A percentile compares a stretch with the other conserved stretches of the same genome.
Evolutionary conservation across 2,797 vertebrate species (phyloP).

Genomic region (Xenops minutus): DNA sequence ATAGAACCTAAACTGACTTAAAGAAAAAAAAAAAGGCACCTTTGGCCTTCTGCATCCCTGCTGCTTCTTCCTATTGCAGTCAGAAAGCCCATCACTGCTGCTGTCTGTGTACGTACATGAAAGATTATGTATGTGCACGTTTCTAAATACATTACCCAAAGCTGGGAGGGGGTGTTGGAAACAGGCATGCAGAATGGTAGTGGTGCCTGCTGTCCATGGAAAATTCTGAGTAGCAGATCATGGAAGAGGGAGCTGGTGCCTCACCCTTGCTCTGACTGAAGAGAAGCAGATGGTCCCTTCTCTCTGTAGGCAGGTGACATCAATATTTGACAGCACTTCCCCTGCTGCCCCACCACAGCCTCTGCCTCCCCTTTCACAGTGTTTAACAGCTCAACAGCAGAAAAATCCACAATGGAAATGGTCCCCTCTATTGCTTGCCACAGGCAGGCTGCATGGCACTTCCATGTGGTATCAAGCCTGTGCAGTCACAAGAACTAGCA

Average conservation of each 20-base stretch:
- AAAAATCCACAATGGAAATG: not conserved
- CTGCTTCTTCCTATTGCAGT: not conserved
- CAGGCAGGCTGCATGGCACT: not conserved
- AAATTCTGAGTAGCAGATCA: not conserved
- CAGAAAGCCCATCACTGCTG: not conserved
- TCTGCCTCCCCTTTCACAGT: not conserved
- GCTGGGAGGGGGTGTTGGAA: not conserved
- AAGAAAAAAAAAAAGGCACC: not conserved
- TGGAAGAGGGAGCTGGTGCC: not conserved
- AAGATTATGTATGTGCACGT: rapidly evolving
- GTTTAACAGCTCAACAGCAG: not conserved
- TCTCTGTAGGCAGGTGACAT: not conserved
- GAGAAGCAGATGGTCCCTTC: not conserved
- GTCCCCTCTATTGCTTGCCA: not conserved
- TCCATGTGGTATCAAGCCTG: not conserved
- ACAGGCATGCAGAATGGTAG: rapidly evolving
- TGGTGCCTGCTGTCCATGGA: not conserved
- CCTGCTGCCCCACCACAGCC: not conserved
- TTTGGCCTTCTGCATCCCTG: not conserved
- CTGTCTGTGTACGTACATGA: not conserved
- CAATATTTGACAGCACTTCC: not conserved
- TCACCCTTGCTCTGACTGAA: not conserved
- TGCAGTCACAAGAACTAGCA: not conserved
- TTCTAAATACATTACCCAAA: not conserved
- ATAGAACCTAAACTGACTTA: not conserved